A percentile compares a stretch with the other conserved stretches of the same genome.
Evolutionary conservation across 2,797 vertebrate species (phyloP).

Genomic region (Oreonectes daqikongensis): DNA sequence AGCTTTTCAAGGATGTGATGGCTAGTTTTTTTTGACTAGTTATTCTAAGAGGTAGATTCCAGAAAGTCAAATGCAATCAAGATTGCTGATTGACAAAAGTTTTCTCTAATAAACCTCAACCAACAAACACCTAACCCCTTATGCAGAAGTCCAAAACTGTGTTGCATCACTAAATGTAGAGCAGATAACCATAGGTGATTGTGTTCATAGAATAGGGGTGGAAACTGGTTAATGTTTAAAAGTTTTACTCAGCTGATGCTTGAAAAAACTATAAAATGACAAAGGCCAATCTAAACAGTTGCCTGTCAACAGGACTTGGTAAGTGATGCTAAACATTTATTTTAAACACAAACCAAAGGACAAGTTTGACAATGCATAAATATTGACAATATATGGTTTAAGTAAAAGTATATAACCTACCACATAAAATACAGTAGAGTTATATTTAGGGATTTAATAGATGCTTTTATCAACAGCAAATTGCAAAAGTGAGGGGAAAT

Average conservation of each 20-base stretch:
- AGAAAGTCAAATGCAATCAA: background rate
- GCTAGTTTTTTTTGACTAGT: background rate
- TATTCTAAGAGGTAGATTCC: background rate
- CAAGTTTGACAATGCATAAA: background rate
- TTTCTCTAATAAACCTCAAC: background rate
- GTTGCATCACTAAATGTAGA: constrained; percentile 27
- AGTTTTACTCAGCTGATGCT: background rate
- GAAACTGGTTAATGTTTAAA: constrained; percentile 36
- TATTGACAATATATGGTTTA: background rate
- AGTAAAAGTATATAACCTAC: background rate
- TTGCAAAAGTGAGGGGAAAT: too few relatives aligned
- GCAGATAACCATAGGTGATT: background rate
- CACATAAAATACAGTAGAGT: background rate
- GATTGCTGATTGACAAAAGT: background rate
- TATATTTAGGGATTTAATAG: too few relatives aligned
- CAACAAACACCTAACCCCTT: constrained; percentile 4
- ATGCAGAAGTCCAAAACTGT: constrained; percentile 23
- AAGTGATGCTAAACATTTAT: constrained; percentile 44
- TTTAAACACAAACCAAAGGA: background rate
- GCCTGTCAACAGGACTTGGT: constrained; percentile 63
- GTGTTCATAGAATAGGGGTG: background rate
- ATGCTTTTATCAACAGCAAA: too few relatives aligned
- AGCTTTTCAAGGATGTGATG: background rate
- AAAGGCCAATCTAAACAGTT: constrained; percentile 34
- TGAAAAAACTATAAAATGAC: constrained; percentile 63